A percentile compares a stretch with the other conserved stretches of the same genome.
phyloP scores from a whole-genome alignment of 2,797 vertebrate species.

The Macrochelys suwanniensis region DNA sequence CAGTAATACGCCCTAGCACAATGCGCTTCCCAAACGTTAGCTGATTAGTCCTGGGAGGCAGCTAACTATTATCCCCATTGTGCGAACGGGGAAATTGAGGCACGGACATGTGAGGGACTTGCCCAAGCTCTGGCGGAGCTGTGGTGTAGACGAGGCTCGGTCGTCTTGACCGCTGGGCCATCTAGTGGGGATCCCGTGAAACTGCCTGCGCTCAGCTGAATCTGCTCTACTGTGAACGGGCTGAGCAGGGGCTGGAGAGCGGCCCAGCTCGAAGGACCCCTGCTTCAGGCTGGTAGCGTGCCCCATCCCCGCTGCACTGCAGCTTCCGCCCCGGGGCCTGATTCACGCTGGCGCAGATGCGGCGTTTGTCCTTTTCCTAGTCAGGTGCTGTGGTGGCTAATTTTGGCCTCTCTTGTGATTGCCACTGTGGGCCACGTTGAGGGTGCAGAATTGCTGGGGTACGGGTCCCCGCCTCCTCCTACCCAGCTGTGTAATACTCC shows the following conservation, averaged over 20 bases:
- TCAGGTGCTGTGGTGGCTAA: neutral
- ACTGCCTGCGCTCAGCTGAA: neutral
- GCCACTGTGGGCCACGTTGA: neutral
- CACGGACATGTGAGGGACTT: neutral
- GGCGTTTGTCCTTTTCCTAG: neutral
- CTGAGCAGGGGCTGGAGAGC: neutral
- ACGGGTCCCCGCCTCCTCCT: neutral
- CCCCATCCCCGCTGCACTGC: neutral
- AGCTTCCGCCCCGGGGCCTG: neutral
- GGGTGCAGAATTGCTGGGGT: neutral
- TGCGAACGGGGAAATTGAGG: accelerated
- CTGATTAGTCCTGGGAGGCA: accelerated
- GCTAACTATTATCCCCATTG: accelerated
- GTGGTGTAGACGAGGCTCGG: neutral
- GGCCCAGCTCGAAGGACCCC: neutral
- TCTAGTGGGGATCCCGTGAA: too few species aligned
- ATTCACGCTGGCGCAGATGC: neutral
- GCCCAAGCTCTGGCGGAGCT: neutral
- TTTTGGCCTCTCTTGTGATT: neutral
- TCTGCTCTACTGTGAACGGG: neutral
- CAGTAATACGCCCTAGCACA: neutral
- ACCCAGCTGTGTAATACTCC: neutral
- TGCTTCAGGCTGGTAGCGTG: neutral
- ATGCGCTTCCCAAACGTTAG: neutral
- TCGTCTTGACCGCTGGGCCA: neutral